phyloP scores from a whole-genome alignment of 2,113 vertebrate genomes.

The Isurus oxyrinchus region DNA sequence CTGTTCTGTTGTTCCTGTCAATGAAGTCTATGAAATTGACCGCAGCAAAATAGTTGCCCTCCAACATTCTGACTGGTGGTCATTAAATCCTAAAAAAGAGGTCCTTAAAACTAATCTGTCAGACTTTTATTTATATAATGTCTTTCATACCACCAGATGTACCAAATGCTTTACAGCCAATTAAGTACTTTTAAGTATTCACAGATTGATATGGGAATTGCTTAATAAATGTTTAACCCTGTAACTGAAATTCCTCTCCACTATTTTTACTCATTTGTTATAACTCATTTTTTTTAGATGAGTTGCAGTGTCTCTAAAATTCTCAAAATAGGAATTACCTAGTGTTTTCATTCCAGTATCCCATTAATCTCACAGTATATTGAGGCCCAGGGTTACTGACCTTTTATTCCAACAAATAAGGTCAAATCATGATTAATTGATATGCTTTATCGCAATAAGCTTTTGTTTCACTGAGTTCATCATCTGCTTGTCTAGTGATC shows the following conservation, averaged over 20 bases:
- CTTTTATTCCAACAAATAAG: neutral
- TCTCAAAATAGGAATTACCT: neutral
- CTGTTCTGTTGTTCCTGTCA: neutral
- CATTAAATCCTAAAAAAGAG: neutral
- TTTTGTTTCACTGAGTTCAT: neutral
- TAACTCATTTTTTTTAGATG: constrained; percentile 16
- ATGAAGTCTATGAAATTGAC: neutral
- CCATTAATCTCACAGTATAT: neutral
- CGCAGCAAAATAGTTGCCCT: neutral
- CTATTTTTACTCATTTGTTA: neutral
- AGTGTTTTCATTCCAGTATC: neutral
- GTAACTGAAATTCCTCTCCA: neutral
- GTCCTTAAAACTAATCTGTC: neutral
- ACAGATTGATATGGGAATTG: neutral
- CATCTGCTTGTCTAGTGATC: neutral
- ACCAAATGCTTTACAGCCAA: neutral
- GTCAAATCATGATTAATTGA: neutral
- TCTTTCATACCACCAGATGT: neutral
- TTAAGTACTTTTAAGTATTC: neutral
- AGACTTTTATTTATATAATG: neutral
- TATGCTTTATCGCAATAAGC: neutral
- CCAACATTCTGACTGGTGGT: neutral
- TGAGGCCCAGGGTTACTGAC: neutral
- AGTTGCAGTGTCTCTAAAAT: neutral
- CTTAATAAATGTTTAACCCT: neutral